These are phyloP conservation scores for Sturnira hondurensis DNA, from an alignment of 2,113 vertebrate genomes.

Conservation along the genomic window DNA sequence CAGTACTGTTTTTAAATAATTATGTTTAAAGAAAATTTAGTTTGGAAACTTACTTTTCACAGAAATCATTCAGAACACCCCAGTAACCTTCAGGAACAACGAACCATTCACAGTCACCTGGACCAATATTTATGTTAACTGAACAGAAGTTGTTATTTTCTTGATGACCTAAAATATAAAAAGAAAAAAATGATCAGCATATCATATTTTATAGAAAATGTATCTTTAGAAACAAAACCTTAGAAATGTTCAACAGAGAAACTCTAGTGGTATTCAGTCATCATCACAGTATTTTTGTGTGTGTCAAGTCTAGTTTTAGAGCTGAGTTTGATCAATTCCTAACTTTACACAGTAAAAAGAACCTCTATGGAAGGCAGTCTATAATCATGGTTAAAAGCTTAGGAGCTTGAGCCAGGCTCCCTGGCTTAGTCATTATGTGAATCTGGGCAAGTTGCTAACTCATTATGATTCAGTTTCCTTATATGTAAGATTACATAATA, in stretches of 20 bases:
- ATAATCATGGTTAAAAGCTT: constrained; percentile 1
- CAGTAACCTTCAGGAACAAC: constrained; percentile 96
- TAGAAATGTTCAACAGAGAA: constrained; percentile 48
- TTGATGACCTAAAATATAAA: constrained; percentile 91
- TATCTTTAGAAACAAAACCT: constrained; percentile 17
- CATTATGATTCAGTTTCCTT: neutral
- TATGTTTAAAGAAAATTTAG: constrained; percentile 52
- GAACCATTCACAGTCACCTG: constrained; percentile 99
- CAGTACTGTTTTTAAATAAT: constrained; percentile 45
- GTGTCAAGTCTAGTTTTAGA: constrained; percentile 3
- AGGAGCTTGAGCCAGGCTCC: neutral
- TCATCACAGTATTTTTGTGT: neutral
- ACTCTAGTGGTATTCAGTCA: constrained; percentile 15
- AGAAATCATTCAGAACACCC: constrained; percentile 98
- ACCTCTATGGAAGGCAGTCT: neutral
- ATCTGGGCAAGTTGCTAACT: neutral
- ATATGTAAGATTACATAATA: neutral
- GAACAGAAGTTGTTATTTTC: constrained; percentile 99
- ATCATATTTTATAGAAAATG: constrained; percentile 18
- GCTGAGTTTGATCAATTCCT: neutral
- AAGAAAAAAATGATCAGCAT: constrained; percentile 29
- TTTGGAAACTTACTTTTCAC: constrained; percentile 90
- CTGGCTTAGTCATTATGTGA: neutral
- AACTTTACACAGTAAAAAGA: neutral
- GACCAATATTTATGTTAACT: constrained; percentile 99